Conservation (phyloP, 1,140 invertebrate genomes). For the Lasioglossum albipes region DNA sequence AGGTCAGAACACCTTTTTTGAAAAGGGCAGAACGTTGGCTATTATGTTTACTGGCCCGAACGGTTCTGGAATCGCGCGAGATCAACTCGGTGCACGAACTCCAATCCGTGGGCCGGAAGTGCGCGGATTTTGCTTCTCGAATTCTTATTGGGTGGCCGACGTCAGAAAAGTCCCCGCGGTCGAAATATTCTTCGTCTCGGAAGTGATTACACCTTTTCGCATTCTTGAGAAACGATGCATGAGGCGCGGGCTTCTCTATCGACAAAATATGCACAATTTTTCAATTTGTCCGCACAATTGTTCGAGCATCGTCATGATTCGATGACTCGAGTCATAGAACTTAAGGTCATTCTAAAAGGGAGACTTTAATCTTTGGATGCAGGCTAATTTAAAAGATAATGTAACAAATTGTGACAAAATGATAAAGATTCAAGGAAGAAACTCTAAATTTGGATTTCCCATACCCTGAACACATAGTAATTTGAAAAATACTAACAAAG, state of each 20-base stretch:
- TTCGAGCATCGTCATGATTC: no score
- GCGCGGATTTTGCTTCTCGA: background rate
- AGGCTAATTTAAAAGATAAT: no score
- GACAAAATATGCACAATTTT: background rate
- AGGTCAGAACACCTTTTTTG: slow-evolving; percentile 28
- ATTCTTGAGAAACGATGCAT: slow-evolving; percentile 37
- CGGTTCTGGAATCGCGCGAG: background rate
- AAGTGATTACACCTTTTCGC: slow-evolving; percentile 40
- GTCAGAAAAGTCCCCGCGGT: slow-evolving; percentile 45
- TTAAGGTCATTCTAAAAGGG: no score
- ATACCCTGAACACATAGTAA: no score
- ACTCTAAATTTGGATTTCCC: no score
- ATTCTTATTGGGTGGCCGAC: slow-evolving; percentile 12
- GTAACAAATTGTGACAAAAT: no score
- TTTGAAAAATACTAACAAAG: no score
- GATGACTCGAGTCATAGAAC: no score
- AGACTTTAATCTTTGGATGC: no score
- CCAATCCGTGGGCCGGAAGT: background rate
- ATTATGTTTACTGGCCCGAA: slow-evolving; percentile 5
- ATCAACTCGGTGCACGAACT: background rate
- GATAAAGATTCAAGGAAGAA: no score
- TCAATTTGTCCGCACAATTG: no score
- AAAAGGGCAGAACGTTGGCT: slow-evolving; percentile 11
- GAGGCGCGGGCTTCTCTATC: slow-evolving; percentile 13
- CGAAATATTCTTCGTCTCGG: slow-evolving; percentile 29